These are phyloP conservation scores for Meriones unguiculatus DNA, from an alignment of 2,113 vertebrate genomes.

Conservation along the genomic window DNA sequence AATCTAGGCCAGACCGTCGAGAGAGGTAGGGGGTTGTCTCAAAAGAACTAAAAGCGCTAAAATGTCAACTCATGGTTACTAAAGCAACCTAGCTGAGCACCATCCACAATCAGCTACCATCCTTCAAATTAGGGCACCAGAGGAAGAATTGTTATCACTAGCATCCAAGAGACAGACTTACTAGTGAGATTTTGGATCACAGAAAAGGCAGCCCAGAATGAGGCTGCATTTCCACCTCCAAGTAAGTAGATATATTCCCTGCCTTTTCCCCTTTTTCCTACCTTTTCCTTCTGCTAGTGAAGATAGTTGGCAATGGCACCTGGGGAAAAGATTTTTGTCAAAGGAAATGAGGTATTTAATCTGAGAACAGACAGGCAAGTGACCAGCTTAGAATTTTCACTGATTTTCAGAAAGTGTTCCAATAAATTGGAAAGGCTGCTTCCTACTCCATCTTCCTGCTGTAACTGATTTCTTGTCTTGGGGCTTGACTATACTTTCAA, in stretches of 20 bases:
- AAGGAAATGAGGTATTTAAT: background rate
- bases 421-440: background rate
- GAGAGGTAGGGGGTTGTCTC: background rate
- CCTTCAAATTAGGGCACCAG: background rate
- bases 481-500: background rate
- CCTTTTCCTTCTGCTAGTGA: background rate
- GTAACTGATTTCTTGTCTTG: background rate
- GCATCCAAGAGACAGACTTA: background rate
- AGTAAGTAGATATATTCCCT: background rate
- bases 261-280: background rate
- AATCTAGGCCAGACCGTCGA: background rate
- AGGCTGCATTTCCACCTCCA: background rate
- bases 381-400: background rate
- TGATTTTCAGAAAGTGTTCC: background rate
- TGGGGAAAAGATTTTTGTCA: background rate
- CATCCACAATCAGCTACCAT: background rate
- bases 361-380: background rate
- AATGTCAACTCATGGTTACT: background rate
- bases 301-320: background rate
- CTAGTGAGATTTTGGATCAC: background rate
- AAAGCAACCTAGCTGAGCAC: background rate
- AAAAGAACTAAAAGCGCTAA: background rate
- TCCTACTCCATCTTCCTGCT: background rate
- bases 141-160: background rate
- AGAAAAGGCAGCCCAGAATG: background rate